A percentile compares a stretch with the other conserved stretches of the same genome.
phyloP scores from a whole-genome alignment of 2,888 invertebrate species.

The Cantharis lateralis region DNA sequence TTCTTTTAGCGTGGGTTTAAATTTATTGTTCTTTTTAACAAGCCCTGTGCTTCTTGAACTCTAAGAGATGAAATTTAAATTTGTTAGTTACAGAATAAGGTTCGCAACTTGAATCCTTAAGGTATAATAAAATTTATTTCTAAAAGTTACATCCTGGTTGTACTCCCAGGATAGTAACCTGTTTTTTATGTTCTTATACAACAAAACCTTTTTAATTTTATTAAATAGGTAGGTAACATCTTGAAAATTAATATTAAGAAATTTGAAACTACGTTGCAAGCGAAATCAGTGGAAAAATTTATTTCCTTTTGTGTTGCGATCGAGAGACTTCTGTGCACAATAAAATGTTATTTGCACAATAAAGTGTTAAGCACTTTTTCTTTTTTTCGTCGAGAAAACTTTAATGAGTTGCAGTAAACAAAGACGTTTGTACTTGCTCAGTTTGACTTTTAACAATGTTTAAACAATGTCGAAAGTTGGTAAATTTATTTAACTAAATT shows the following conservation, averaged over 20 bases:
- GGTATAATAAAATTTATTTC: slow-evolving; percentile 31
- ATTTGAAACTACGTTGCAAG: background rate
- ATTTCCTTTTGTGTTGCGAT: background rate
- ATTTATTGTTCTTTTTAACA: slow-evolving; percentile 30
- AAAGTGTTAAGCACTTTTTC: background rate
- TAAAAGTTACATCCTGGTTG: slow-evolving; percentile 25
- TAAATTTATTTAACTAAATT: background rate
- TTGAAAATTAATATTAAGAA: background rate
- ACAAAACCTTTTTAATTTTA: slow-evolving; percentile 1
- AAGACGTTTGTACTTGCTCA: background rate
- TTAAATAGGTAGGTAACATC: background rate
- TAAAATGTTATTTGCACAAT: background rate
- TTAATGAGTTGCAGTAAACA: background rate
- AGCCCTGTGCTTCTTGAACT: slow-evolving; percentile 23
- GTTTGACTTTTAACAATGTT: background rate
- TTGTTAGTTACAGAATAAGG: slow-evolving; percentile 30
- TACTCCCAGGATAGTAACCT: slow-evolving; percentile 22
- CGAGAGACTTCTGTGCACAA: background rate
- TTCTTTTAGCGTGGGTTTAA: slow-evolving; percentile 5
- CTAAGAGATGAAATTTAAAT: slow-evolving; percentile 28
- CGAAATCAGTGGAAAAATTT: background rate
- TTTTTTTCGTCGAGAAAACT: background rate
- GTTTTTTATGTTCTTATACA: slow-evolving; percentile 7
- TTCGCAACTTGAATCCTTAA: slow-evolving; percentile 27
- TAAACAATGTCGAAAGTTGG: background rate